Conservation (phyloP, 1,140 invertebrate genomes). For the Ips nitidus region DNA sequence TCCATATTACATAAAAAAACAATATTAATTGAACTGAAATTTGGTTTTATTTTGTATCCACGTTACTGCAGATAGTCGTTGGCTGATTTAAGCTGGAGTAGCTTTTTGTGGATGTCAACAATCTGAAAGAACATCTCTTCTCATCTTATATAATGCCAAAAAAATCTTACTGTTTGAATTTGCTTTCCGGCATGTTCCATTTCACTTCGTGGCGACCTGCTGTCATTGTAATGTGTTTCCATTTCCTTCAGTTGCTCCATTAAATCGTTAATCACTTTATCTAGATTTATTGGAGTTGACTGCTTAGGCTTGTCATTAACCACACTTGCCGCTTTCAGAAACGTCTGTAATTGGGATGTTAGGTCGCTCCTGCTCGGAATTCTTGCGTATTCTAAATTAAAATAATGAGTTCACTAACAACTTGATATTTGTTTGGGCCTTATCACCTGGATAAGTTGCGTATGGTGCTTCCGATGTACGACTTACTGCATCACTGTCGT, state of each 20-base stretch:
- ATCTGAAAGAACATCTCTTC: slow-evolving; percentile 40
- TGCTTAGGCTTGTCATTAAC: slow-evolving; percentile 9
- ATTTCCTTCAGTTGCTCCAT: slow-evolving; percentile 43
- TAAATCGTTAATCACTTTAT: slow-evolving; percentile 45
- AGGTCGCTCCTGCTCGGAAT: slow-evolving; percentile 43
- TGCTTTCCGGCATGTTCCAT: slow-evolving; percentile 43
- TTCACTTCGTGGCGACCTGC: slow-evolving; percentile 38
- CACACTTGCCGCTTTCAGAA: slow-evolving; percentile 31
- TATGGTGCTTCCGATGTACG: slow-evolving; percentile 30
- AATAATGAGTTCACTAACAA: slow-evolving; percentile 20
- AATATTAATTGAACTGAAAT: too few relatives aligned
- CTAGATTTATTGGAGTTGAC: slow-evolving; percentile 35
- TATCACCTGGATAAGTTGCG: slow-evolving; percentile 24
- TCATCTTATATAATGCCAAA: background rate
- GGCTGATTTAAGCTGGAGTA: slow-evolving; percentile 36
- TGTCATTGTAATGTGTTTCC: slow-evolving; percentile 28
- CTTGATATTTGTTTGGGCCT: background rate
- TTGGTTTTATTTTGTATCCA: too few relatives aligned
- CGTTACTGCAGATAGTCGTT: background rate
- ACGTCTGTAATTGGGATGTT: slow-evolving; percentile 36
- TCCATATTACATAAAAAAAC: too few relatives aligned
- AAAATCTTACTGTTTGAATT: slow-evolving; percentile 42
- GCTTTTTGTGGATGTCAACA: slow-evolving; percentile 45
- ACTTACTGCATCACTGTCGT: slow-evolving; percentile 3
- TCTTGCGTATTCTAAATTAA: slow-evolving; percentile 38